Evolutionary conservation across 2,888 invertebrate genomes (phyloP).

Genomic region (Clanis bilineata): DNA sequence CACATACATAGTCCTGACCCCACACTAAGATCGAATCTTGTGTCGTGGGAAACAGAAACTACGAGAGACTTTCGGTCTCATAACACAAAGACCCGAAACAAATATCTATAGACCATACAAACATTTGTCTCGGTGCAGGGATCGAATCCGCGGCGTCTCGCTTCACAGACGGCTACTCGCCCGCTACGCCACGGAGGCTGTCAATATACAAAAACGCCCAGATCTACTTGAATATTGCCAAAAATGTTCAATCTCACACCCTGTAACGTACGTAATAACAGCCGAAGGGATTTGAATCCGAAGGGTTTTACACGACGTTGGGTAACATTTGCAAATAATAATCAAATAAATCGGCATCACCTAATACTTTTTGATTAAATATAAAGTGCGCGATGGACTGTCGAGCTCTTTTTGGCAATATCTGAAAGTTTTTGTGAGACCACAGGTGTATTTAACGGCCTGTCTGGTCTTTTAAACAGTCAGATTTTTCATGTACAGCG

Average conservation of each 20-base stretch:
- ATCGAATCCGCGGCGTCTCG: too few species aligned
- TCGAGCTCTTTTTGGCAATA: background rate
- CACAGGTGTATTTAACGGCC: background rate
- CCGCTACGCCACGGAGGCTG: too few species aligned
- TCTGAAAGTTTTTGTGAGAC: background rate
- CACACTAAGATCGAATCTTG: too few species aligned
- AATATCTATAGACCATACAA: too few species aligned
- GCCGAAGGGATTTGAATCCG: background rate
- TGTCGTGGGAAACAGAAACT: too few species aligned
- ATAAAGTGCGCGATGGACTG: background rate
- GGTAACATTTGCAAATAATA: slow-evolving; percentile 8
- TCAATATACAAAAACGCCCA: too few species aligned
- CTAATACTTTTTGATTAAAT: background rate
- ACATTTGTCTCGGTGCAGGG: too few species aligned
- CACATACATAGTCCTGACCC: too few species aligned
- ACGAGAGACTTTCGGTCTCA: too few species aligned
- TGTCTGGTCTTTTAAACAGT: background rate
- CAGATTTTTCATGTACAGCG: too few species aligned
- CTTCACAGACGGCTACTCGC: too few species aligned
- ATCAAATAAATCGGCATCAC: slow-evolving; percentile 9
- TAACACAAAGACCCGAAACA: too few species aligned
- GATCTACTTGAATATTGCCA: slow-evolving; percentile 33
- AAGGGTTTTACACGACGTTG: background rate
- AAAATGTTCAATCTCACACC: background rate
- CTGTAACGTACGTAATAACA: slow-evolving; percentile 3